Evolutionary conservation across 2,797 vertebrate genomes (phyloP).

Genomic region (Helostoma temminkii): DNA sequence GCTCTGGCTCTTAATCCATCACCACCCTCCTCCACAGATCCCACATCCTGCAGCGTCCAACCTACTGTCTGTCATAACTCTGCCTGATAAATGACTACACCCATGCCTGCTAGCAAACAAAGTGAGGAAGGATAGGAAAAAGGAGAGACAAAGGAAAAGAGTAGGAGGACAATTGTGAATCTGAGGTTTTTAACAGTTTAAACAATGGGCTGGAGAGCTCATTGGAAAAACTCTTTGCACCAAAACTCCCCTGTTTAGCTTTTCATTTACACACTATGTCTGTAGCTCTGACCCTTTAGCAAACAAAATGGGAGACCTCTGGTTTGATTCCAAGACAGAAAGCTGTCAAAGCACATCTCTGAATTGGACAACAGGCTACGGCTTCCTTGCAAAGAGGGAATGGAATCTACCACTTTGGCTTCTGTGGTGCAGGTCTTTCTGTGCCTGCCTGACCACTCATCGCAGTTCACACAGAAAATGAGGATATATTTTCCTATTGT

Average conservation of each 20-base stretch:
- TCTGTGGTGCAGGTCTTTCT: conserved; percentile 41
- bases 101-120: conserved; percentile 44
- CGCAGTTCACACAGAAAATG: conserved; percentile 44
- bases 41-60: conserved; percentile 47
- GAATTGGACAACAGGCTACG: conserved; percentile 46
- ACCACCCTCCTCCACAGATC: conserved; percentile 49
- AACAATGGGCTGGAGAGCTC: conserved; percentile 62
- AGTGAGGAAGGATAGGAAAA: conserved; percentile 50
- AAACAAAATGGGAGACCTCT: conserved; percentile 60
- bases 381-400: conserved; percentile 56
- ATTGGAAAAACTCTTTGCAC: conserved; percentile 62
- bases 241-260: conserved; percentile 40
- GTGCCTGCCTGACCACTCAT: conserved; percentile 53
- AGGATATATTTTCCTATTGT: conserved; percentile 42
- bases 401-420: conserved; percentile 42
- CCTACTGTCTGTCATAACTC: conserved; percentile 54
- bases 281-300: conserved; percentile 44
- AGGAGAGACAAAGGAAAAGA: conserved; percentile 21
- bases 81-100: conserved; percentile 54
- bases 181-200: conserved; percentile 62
- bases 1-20: conserved; percentile 54
- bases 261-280: conserved; percentile 46
- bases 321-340: conserved; percentile 60
- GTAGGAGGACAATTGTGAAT: conserved; percentile 54
- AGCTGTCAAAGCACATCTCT: conserved; percentile 58